Evolutionary conservation across 2,797 vertebrate species (phyloP), one percentile per base, ranked within the genome.

Genomic region (Notolabrus celidotus): DNA sequence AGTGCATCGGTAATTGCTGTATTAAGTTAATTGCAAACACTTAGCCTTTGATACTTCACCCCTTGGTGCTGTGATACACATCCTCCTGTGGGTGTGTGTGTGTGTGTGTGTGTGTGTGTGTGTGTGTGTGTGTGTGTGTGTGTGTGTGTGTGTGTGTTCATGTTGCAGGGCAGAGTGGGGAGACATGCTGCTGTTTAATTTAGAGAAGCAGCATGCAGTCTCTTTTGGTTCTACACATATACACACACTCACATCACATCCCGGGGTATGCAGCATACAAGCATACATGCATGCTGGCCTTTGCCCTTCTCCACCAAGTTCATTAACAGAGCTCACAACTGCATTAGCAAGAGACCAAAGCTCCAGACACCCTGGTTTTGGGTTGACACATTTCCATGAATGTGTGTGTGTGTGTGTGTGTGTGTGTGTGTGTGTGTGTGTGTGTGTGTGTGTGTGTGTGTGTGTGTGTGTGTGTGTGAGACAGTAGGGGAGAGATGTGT

Each of bases 1-100:
- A 74, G 54, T 62, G 82, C 86, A 72, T 59, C 62, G 3, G 46
- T 83, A 72, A 79, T 53, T 66, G 71, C 50, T 75, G 67, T 73
- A 71, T 64, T 64, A 60, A 63, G 55, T 72, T 77, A 58, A 78
- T 49, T 29, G 47, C 53, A 55, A 55, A 82, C 36, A 58, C 36
- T 67, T 62, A 59, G 76, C 49, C 84, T 89, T 89, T 89, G 84
- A 86, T 85, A 66, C 54, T 56, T 79, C 74, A 63, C 71, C 70
- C 71, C 77, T 75, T 76, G 81, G 66, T 72, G 71, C 77, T 79
- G 53, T 76, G 64, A 17, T 67, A 22, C 73, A 75, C 83, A 85
- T 20, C 70, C 46, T 74, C 52, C 29, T 75, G 76, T 51, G 39
- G 61, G 58, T 49, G 29, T 31, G 29, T 31, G 51, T 50, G 38